phyloP scores from a whole-genome alignment of 2,113 vertebrate species.

The Malaclemys terrapin region DNA sequence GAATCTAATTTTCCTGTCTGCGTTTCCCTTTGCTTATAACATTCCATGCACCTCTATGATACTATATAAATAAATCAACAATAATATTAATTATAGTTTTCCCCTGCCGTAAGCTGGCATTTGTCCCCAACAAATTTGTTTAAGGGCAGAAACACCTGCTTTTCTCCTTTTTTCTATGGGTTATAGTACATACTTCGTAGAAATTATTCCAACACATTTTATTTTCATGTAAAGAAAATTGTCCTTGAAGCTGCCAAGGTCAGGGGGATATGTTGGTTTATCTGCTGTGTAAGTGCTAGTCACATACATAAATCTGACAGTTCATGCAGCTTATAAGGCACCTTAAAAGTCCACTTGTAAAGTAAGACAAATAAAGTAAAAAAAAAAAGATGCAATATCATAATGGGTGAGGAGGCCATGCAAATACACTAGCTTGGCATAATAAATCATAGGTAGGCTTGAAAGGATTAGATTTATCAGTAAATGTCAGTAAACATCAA shows the following conservation, averaged over 20 bases:
- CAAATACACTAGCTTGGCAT: neutral
- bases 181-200: neutral
- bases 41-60: neutral
- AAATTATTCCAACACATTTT: neutral
- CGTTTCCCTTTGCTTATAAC: neutral
- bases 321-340: neutral
- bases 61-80: neutral
- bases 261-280: neutral
- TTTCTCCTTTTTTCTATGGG: neutral
- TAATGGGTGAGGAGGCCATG: conserved; percentile 5
- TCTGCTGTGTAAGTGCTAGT: neutral
- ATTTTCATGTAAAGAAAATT: neutral
- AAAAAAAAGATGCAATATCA: neutral
- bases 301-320: neutral
- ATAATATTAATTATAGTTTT: neutral
- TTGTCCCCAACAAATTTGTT: neutral
- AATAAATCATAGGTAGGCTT: neutral
- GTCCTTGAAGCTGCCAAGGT: neutral
- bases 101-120: neutral
- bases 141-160: neutral
- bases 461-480: neutral
- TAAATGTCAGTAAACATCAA: neutral
- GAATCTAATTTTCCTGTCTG: neutral
- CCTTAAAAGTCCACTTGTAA: neutral
- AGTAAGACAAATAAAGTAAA: neutral